Evolutionary conservation across 2,888 invertebrate genomes (phyloP).

Genomic region (Adelognathus sp.): DNA sequence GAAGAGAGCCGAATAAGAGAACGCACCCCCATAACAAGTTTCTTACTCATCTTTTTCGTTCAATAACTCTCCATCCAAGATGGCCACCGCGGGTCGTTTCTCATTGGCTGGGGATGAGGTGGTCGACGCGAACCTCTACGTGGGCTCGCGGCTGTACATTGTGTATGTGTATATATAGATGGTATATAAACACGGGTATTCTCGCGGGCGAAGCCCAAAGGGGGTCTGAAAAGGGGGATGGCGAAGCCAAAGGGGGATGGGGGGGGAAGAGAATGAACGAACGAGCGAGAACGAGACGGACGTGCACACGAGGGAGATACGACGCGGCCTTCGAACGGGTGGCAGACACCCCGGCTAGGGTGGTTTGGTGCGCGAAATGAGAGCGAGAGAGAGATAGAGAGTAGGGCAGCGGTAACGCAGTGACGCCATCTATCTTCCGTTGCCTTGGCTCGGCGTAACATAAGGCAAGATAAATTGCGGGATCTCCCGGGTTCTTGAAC

Average conservation of each 20-base stretch:
- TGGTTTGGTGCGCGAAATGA: slow-evolving; percentile 65
- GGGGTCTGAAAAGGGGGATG: slow-evolving; percentile 21
- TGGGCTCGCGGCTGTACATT: slow-evolving; percentile 31
- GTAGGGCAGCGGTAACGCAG: too few species aligned
- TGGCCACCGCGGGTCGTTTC: slow-evolving; percentile 82
- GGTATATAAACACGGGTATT: slow-evolving; percentile 44
- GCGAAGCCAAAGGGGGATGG: slow-evolving; percentile 5
- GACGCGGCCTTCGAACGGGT: slow-evolving; percentile 53
- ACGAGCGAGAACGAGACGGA: slow-evolving; percentile 37
- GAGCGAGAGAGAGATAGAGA: too few species aligned
- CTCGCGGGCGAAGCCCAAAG: slow-evolving; percentile 33
- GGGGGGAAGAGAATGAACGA: slow-evolving; percentile 21
- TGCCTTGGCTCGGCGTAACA: slow-evolving; percentile 82
- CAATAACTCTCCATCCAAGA: slow-evolving; percentile 82
- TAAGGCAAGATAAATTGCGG: slow-evolving; percentile 82
- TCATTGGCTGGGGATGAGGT: slow-evolving; percentile 81
- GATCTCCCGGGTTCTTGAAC: slow-evolving; percentile 82
- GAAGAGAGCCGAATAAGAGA: slow-evolving; percentile 60
- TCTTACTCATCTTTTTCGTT: slow-evolving; percentile 82
- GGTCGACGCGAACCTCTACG: slow-evolving; percentile 73
- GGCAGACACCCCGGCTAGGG: slow-evolving; percentile 58
- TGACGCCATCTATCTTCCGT: slow-evolving; percentile 82
- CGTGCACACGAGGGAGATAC: slow-evolving; percentile 44
- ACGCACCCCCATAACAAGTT: slow-evolving; percentile 81
- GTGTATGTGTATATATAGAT: slow-evolving; percentile 20